Evolutionary conservation across 2,113 vertebrate species (phyloP), one percentile per base, ranked within the genome.

Genomic region (Sceloporus undulatus): DNA sequence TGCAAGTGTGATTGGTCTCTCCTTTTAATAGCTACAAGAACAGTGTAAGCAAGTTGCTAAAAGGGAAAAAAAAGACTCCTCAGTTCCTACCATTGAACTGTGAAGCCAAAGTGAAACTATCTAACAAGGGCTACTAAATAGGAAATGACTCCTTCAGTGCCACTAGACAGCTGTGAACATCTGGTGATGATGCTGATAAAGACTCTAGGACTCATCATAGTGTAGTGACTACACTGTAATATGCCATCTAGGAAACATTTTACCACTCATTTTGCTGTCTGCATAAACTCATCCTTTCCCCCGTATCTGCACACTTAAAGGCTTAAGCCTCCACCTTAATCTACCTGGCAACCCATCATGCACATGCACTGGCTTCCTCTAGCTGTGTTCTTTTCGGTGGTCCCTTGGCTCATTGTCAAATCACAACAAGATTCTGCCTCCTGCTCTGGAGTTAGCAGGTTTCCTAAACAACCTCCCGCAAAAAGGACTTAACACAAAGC

Each of bases 391-490:
- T 83, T 62, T 19, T 54, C 34, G 65, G 70, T 48, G 11, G 27
- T 48, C 38, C 84, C 85, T 89, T 93, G 62, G 54, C 79, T 1
- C 38, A 42, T 34, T 70, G 82, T 78, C 62, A 90, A 77, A 59
- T 77, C 62, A 0, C 56, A 92, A 82, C 42, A 93, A 38, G 88
- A 83, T 42, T 70, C 91, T 52, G 54, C 75, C 85, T 89, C 81
- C 65, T 70, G 56, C 87, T 79, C 86, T 88, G 84, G 85, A 93
- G 88, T 81, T 91, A 91, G 74, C 0, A 0, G 82, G 85, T 92
- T 86, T 93, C 91, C 86, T 77, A 91, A 94, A 92, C 75, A 88
- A 88, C 85, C 84, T 94, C 90, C 88, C 73, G 87, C 3, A 19
- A 79, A 92, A 75, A 82, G 77, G 86, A 87, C 83, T 88, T 92